Percentiles rank a stretch among this genome's conserved stretches.
Evolutionary conservation across 2,797 vertebrate genomes (phyloP).

Genomic region (Neoniphon sammara): DNA sequence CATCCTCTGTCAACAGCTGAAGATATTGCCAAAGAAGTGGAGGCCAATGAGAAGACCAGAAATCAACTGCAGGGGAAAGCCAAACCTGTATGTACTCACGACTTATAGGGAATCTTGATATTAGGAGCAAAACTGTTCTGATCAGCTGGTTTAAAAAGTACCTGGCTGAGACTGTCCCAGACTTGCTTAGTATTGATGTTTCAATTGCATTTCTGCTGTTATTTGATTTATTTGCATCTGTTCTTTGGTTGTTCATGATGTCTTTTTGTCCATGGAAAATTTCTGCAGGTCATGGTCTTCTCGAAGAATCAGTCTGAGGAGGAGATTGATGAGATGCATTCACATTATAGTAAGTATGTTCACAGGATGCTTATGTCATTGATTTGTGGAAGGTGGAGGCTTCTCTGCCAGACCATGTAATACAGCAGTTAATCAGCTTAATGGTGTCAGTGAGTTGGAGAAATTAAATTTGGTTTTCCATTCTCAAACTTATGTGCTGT

Average conservation of each 20-base stretch:
- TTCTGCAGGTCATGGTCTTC: slow-evolving; percentile 87
- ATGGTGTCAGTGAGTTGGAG: too few relatives aligned
- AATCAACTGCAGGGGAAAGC: slow-evolving; percentile 83
- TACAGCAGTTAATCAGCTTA: too few relatives aligned
- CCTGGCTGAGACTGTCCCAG: neutral
- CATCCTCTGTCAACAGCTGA: slow-evolving; percentile 81
- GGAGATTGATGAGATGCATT: slow-evolving; percentile 91
- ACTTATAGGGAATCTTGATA: neutral
- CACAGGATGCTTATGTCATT: neutral
- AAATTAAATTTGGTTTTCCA: too few relatives aligned
- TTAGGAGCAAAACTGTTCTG: neutral
- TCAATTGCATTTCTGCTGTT: neutral
- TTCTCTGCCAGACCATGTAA: neutral
- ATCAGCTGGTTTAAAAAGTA: neutral
- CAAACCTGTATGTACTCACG: slow-evolving; percentile 81
- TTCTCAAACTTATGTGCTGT: too few relatives aligned
- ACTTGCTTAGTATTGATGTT: neutral
- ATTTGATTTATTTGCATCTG: neutral
- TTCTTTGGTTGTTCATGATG: neutral
- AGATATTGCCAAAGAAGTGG: slow-evolving; percentile 91
- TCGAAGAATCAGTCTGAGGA: slow-evolving; percentile 89
- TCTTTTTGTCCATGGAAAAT: slow-evolving; percentile 17
- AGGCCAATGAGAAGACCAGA: slow-evolving; percentile 89
- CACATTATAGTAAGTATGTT: slow-evolving; percentile 90
- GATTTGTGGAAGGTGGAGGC: neutral